Conservation (phyloP, 2,888 invertebrate species). For the Lepetodrilus schrolli region DNA sequence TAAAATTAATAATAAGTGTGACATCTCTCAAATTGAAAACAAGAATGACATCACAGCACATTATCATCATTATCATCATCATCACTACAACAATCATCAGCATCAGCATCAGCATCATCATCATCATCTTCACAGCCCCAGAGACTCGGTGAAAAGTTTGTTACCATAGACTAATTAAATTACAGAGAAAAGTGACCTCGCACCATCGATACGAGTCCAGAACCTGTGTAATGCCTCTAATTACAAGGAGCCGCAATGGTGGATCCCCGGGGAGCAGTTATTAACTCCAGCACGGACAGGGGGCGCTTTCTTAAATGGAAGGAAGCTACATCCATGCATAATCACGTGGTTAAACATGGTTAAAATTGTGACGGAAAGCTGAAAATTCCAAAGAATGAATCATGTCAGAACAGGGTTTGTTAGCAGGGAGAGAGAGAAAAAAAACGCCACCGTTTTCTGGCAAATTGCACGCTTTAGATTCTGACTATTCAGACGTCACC, state of each 20-base stretch:
- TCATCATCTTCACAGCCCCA: too few species aligned
- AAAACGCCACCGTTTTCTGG: background rate
- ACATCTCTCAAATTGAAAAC: too few species aligned
- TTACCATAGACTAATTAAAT: slow-evolving; percentile 13
- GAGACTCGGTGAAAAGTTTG: slow-evolving; percentile 1
- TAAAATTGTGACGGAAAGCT: background rate
- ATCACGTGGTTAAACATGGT: background rate
- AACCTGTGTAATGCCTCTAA: slow-evolving; percentile 8
- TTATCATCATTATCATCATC: too few species aligned
- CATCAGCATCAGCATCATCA: too few species aligned
- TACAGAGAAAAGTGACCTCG: slow-evolving; percentile 11
- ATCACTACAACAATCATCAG: too few species aligned
- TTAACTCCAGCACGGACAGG: background rate
- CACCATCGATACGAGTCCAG: background rate
- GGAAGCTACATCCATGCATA: background rate
- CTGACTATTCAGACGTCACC: background rate
- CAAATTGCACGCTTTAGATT: background rate
- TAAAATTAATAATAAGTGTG: too few species aligned
- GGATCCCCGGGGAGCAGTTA: slow-evolving; percentile 11
- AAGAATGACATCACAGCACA: too few species aligned
- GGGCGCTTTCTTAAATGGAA: background rate
- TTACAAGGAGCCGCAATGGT: slow-evolving; percentile 12
- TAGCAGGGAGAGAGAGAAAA: too few species aligned
- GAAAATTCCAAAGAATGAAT: background rate
- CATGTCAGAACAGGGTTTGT: background rate